Base-by-base conservation (phyloP, 2,888 invertebrate species). In the Leucophenga montana region DNA sequence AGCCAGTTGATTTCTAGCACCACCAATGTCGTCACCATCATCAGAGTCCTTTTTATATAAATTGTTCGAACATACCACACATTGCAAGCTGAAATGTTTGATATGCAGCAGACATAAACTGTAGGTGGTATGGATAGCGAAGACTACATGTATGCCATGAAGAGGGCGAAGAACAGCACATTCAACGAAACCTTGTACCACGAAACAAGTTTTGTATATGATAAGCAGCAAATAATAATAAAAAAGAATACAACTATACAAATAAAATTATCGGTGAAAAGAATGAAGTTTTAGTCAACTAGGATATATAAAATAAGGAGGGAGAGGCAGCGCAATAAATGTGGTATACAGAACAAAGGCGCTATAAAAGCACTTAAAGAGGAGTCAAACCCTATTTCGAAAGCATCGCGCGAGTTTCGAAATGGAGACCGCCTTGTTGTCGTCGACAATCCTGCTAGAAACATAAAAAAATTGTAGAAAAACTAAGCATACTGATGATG, bases 211-310 rank as follows among this genome's bases (percentile, higher is more conserved):
- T 57, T 57, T 57, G 11, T 54, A 22, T 27, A 57, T 31, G 57
- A 57, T 57, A 57, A 57, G n/a, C 57, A 57, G 31, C 11, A 57
- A 31, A 27, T 57, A 57, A 57, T 57, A 57, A 57, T 57, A 57
- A 57, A 57, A 57, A 57, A 13, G 11, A 1, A 57, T 14, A 14
- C 27, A 57, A 57, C 18, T 16, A 50, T 16, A 50, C 50, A 50
- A 39, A 8, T 50, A 50, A 6, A 50, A 50, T 50, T 18, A 50
- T 16, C 50, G 16, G 13, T 3, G 16, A n/a, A 16, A 50, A 50
- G 16, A 50, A 50, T 6, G 18, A 1, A 16, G 27, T 27, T 27
- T 2, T 27, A 27, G 27, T 27, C 27, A 4, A 27, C 27, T 4
- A 27, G 3, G 27, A 27, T 27, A 27, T 27, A 4, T 50, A 50